Conservation (phyloP, 2,888 invertebrate genomes). For the Drosophila longiperda region DNA sequence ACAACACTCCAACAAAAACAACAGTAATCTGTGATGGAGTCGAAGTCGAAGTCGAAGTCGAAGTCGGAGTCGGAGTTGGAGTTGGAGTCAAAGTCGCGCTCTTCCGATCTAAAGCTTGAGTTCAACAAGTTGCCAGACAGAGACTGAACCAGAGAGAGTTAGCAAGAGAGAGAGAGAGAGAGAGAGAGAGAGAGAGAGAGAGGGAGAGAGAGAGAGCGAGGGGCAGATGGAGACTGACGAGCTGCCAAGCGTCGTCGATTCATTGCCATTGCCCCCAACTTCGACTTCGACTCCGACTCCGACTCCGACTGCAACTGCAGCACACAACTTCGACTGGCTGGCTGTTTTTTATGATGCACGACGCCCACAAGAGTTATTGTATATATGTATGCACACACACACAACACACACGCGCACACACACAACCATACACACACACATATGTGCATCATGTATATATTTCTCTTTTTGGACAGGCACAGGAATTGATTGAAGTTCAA, state of each 20-base stretch:
- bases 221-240: slow-evolving; percentile 16
- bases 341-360: slow-evolving; percentile 76
- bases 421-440: background rate
- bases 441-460: slow-evolving; percentile 6
- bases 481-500: slow-evolving; percentile 73
- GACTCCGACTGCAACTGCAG: slow-evolving; percentile 40
- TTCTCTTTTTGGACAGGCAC: slow-evolving; percentile 25
- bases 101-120: slow-evolving; percentile 42
- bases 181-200: background rate
- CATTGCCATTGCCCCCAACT: slow-evolving; percentile 26
- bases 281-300: slow-evolving; percentile 2
- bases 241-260: slow-evolving; percentile 16
- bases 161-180: background rate
- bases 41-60: slow-evolving; percentile 25
- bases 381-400: slow-evolving; percentile 21
- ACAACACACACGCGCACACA: background rate
- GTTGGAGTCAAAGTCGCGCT: slow-evolving; percentile 13
- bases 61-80: slow-evolving; percentile 6
- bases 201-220: background rate
- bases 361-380: slow-evolving; percentile 75
- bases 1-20: slow-evolving; percentile 15
- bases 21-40: slow-evolving; percentile 42
- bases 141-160: slow-evolving; percentile 1
- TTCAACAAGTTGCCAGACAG: slow-evolving; percentile 45
- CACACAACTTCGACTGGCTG: slow-evolving; percentile 52